Base-by-base conservation (phyloP, 2,888 invertebrate species). In the Eupithecia insigniata region DNA sequence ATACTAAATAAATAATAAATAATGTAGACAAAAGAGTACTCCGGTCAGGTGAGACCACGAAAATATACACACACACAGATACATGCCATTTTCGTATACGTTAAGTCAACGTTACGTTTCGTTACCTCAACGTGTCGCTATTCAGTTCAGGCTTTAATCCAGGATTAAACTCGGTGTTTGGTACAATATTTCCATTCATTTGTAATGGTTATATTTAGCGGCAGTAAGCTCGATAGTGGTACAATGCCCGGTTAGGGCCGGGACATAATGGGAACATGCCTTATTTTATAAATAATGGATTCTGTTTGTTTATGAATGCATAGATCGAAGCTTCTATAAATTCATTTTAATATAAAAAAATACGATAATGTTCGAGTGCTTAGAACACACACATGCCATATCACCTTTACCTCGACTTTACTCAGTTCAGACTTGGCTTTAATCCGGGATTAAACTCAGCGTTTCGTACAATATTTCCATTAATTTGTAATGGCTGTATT, bases 181-280 rank as follows among this genome's bases (percentile, higher is more conserved):
- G 78, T 79, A 73, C 79, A 78, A 83, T 81, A 82, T 85, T 83
- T 83, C 83, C 82, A 82, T 84, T 84, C 82, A 83, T 77, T 71
- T 65, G 76, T 76, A 69, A 70, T 73, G 74, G 76, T 73, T 75
- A 83, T 83, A 83, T 83, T 84, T 84, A 83, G 82, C 76, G 78
- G 79, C 75, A 73, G 80, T 83, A 82, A 83, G 81, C 81, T 78
- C 70, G 78, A 81, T 83, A 81, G 82, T 77, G 78, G 77, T 71
- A 69, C 70, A 70, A 74, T 78, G 77, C 78, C 78, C 76, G 71
- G 78, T 64, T 16, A 22, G 16, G 36, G 2, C 18, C 22, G 36
- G 36, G 36, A 7, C 36, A 7, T 14, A 64, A 32, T 34, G 32
- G 30, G n/a, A 12, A 18, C 34, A n/a, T 18, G 60, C 16, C 18